These are phyloP conservation scores for Vulpes ferrilata DNA, from an alignment of 2,113 vertebrate species.

Conservation along the genomic window DNA sequence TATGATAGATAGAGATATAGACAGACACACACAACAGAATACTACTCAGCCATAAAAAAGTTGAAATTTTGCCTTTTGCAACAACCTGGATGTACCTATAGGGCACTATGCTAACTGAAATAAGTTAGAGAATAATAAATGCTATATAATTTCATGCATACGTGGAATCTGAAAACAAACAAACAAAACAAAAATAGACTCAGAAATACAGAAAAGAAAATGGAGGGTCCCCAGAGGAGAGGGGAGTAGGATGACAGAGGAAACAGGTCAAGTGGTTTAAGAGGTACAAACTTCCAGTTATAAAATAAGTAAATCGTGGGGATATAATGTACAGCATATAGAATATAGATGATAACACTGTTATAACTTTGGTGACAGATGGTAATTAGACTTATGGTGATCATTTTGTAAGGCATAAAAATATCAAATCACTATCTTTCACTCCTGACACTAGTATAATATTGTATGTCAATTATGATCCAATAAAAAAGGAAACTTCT, in stretches of 20 bases:
- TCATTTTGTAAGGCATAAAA: neutral
- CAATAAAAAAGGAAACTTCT: neutral
- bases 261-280: neutral
- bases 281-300: neutral
- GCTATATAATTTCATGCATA: neutral
- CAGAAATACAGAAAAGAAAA: neutral
- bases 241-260: neutral
- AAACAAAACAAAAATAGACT: neutral
- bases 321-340: neutral
- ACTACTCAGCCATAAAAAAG: neutral
- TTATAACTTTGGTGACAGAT: neutral
- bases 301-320: neutral
- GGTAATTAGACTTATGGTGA: neutral
- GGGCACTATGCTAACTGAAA: neutral
- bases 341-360: neutral
- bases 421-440: neutral
- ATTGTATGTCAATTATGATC: neutral
- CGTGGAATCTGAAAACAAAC: neutral
- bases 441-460: neutral
- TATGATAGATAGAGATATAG: neutral
- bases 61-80: neutral
- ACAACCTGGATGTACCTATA: neutral
- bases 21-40: neutral
- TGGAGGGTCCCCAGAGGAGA: neutral
- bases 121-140: neutral